These are phyloP conservation scores for Melanotaenia parkinsoni DNA, from an alignment of 2,797 vertebrate genomes.

Conservation along the genomic window DNA sequence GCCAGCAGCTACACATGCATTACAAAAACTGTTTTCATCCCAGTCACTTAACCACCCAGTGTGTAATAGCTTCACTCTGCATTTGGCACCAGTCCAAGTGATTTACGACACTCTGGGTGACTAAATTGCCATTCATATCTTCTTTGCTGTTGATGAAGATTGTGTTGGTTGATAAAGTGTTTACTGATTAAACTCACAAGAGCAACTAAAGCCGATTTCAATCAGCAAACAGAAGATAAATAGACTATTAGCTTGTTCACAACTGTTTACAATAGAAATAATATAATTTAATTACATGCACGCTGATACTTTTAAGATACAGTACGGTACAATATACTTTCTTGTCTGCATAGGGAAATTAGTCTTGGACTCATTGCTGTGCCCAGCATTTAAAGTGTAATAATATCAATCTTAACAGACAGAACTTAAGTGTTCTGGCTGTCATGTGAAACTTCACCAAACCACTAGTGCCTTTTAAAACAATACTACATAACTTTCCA, in stretches of 20 bases:
- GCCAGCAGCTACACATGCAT: conserved; percentile 54
- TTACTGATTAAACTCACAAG: conserved; percentile 45
- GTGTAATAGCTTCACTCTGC: conserved; percentile 45
- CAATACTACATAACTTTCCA: too few relatives aligned
- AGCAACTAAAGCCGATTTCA: conserved; percentile 37
- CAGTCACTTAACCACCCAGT: conserved; percentile 53
- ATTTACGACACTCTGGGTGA: conserved; percentile 63
- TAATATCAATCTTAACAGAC: too few relatives aligned
- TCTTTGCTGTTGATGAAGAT: conserved; percentile 60
- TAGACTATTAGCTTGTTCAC: background rate
- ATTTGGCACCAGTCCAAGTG: conserved; percentile 49
- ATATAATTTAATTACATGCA: background rate
- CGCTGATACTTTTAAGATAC: background rate
- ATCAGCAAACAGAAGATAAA: conserved; percentile 46
- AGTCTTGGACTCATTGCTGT: too few relatives aligned
- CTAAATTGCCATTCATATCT: conserved; percentile 68
- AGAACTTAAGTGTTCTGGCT: too few relatives aligned
- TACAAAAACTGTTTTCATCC: conserved; percentile 59
- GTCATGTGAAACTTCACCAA: too few relatives aligned
- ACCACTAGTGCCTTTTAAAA: too few relatives aligned
- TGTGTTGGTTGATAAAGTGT: conserved; percentile 49
- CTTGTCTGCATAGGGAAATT: too few relatives aligned
- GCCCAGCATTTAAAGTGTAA: too few relatives aligned
- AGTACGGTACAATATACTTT: too few relatives aligned
- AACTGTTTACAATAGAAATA: background rate